These are phyloP conservation scores for Xyrichtys novacula DNA, from an alignment of 2,797 vertebrate species.

Conservation along the genomic window DNA sequence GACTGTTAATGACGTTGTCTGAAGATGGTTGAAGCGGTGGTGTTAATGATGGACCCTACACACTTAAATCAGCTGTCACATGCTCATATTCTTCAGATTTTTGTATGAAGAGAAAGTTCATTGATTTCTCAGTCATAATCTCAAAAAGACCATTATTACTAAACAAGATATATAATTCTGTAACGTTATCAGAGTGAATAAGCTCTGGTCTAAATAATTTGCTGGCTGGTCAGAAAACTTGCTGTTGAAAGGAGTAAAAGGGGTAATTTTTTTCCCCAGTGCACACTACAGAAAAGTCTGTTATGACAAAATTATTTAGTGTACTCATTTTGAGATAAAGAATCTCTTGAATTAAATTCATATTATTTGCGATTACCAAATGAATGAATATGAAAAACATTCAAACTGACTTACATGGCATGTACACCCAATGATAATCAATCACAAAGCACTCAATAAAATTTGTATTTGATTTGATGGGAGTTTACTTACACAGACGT, in stretches of 20 bases:
- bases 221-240: not conserved
- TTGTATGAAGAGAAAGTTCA: not conserved
- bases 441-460: not conserved
- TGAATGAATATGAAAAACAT: not conserved
- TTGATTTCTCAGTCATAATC: not conserved
- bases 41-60: constrained; percentile 39
- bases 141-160: not conserved
- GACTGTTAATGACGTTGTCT: constrained; percentile 54
- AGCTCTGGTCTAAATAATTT: not conserved
- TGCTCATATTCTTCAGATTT: constrained; percentile 4
- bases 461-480: not conserved
- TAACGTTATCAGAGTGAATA: not conserved
- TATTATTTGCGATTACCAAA: not conserved
- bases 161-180: not conserved
- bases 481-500: too few species aligned
- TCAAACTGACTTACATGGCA: not conserved
- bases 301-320: not conserved
- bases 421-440: not conserved
- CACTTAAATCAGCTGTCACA: constrained; percentile 10
- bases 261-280: too few species aligned
- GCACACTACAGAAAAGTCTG: too few species aligned
- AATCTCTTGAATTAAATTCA: not conserved
- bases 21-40: constrained; percentile 41
- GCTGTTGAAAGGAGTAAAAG: not conserved
- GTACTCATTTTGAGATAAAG: not conserved